phyloP scores from a whole-genome alignment of 2,797 vertebrate species.

The Microctenopoma lineatum region DNA sequence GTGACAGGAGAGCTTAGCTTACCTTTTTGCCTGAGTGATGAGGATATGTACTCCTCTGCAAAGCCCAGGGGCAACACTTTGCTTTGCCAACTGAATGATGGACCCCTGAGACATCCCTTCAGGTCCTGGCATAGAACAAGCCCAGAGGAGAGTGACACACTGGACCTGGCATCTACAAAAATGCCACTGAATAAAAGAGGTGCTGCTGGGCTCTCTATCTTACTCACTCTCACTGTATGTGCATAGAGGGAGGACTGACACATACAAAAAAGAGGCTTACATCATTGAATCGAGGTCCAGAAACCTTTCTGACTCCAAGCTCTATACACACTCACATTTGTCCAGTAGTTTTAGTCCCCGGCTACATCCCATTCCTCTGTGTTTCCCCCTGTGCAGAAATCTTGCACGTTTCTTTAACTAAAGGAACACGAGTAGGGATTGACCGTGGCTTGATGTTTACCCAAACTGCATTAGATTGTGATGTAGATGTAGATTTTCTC shows the following conservation, averaged over 20 bases:
- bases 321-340: slow-evolving; percentile 24
- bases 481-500: slow-evolving; percentile 41
- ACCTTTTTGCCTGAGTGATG: slow-evolving; percentile 48
- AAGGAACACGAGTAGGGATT: slow-evolving; percentile 20
- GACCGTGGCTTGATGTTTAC: slow-evolving; percentile 34
- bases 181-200: slow-evolving; percentile 34
- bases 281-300: slow-evolving; percentile 44
- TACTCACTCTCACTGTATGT: slow-evolving; percentile 33
- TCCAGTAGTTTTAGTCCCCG: neutral
- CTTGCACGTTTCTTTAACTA: neutral
- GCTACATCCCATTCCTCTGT: slow-evolving; percentile 43
- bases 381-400: slow-evolving; percentile 8
- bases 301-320: slow-evolving; percentile 64
- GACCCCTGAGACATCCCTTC: slow-evolving; percentile 50
- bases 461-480: slow-evolving; percentile 4
- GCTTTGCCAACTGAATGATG: slow-evolving; percentile 50
- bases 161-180: slow-evolving; percentile 55
- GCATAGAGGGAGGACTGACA: slow-evolving; percentile 20
- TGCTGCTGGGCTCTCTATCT: slow-evolving; percentile 40
- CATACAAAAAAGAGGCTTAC: slow-evolving; percentile 11
- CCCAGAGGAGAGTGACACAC: slow-evolving; percentile 49
- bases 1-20: slow-evolving; percentile 51
- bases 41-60: slow-evolving; percentile 35
- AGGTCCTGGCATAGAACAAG: slow-evolving; percentile 39
- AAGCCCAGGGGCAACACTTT: slow-evolving; percentile 61